Base-by-base conservation (phyloP, 1,140 invertebrate genomes). In the Cydia pomonella region DNA sequence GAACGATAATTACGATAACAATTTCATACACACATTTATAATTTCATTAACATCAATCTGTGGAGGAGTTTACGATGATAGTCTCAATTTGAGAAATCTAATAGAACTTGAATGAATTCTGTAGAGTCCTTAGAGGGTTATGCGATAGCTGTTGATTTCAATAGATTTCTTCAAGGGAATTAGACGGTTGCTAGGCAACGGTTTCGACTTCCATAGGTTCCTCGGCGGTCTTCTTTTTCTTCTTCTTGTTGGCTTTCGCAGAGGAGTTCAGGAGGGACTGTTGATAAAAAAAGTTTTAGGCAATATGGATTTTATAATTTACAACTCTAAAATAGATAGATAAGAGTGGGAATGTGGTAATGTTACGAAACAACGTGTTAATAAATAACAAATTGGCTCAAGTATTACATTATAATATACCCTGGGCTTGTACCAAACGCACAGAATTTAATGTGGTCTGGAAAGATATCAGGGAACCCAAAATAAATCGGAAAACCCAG, bases 181-280 rank as follows among this genome's bases (percentile, higher is more conserved):
- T 25, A 64, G 78, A 73, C 63, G 62, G 77, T 82, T 90, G 92
- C 93, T 95, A 95, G 89, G 94, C 95, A 87, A 94, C 94, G 53
- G 94, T 94, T 84, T 95, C 95, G 6, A 94, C 94, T 93, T 95
- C 95, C 94, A 95, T 94, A 16, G 94, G 91, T 77, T 94, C 94
- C 80, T 95, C 94, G 59, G 93, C 93, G 71, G 94, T 87, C 62
- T 95, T 95, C 94, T 96, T 97, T 95, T 98, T 98, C 95, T 97
- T 98, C 95, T 97, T 98, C 92, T 97, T 98, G 80, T 95, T 96
- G 6, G 96, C 94, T 89, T 97, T 97, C 29, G 96, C 96, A 16
- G 97, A 96, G 4, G 97, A 96, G 82, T 95, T 95, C 73, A 98
- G 93, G 59, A 98, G 93, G 77, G 94, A 92, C 96, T 97, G 88